These are phyloP conservation scores for Microctenopoma lineatum DNA, from an alignment of 2,797 vertebrate genomes.

Conservation along the genomic window DNA sequence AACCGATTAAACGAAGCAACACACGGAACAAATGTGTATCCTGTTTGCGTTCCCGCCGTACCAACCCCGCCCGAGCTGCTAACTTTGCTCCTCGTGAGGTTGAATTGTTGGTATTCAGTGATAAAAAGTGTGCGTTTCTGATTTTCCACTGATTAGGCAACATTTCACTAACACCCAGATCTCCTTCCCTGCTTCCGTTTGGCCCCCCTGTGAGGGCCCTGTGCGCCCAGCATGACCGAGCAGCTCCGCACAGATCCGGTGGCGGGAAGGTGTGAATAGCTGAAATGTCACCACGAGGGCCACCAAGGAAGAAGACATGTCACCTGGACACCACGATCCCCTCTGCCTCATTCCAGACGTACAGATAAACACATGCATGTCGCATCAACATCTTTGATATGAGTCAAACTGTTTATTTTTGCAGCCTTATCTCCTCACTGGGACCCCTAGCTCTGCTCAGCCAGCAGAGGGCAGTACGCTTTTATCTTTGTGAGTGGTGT, in stretches of 20 bases:
- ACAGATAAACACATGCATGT: too few relatives aligned
- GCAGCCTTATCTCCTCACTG: not conserved
- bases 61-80: conserved; percentile 1
- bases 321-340: conserved; percentile 8
- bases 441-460: not conserved
- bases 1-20: conserved; percentile 2
- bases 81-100: not conserved
- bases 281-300: conserved; percentile 57
- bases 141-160: conserved; percentile 7
- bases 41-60: not conserved
- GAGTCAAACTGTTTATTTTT: too few relatives aligned
- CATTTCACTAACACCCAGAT: conserved; percentile 22
- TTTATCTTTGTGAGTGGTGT: conserved; percentile 39
- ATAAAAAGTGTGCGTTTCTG: not conserved
- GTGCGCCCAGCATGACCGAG: conserved; percentile 42
- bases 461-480: conserved; percentile 75
- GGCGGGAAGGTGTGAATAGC: conserved; percentile 63
- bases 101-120: not conserved
- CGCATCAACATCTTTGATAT: too few relatives aligned
- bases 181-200: not conserved
- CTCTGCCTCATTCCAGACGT: not conserved
- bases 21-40: not conserved
- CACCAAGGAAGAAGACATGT: conserved; percentile 57
- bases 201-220: not conserved
- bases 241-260: conserved; percentile 59